These are phyloP conservation scores for Pituophis catenifer DNA, from an alignment of 2,113 vertebrate species.

Conservation along the genomic window DNA sequence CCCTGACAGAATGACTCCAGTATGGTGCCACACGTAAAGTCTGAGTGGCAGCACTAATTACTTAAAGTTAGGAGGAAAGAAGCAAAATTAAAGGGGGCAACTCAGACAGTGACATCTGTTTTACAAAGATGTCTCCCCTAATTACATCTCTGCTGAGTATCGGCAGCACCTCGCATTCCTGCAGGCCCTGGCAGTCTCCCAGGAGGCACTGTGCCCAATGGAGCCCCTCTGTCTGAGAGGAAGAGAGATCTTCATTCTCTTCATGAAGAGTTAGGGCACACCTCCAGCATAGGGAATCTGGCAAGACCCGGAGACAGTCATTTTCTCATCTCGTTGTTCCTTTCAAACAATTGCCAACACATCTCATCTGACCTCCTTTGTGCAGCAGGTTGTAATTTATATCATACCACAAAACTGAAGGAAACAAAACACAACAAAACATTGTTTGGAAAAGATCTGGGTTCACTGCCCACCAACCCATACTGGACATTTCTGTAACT, in stretches of 20 bases:
- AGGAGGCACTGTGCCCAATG: not conserved
- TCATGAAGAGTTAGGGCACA: not conserved
- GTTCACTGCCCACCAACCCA: not conserved
- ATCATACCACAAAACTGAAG: not conserved
- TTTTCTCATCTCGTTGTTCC: not conserved
- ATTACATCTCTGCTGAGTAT: not conserved
- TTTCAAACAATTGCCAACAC: not conserved
- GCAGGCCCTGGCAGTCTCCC: not conserved
- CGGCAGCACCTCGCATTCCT: not conserved
- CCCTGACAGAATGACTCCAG: not conserved
- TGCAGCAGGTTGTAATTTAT: not conserved
- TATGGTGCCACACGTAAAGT: not conserved
- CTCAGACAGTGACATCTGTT: not conserved
- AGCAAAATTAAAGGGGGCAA: conserved; percentile 11
- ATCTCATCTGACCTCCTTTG: not conserved
- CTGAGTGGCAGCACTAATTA: conserved; percentile 11
- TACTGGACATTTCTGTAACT: not conserved
- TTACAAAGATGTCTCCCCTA: not conserved
- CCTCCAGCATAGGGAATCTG: not conserved
- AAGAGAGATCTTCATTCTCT: not conserved
- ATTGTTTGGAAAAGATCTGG: not conserved
- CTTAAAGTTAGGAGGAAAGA: not conserved
- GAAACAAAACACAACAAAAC: not conserved
- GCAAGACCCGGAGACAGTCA: not conserved
- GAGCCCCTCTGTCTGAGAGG: not conserved